Percentiles rank a stretch among this genome's conserved stretches.
Conservation (phyloP, 2,888 invertebrate species). For the Tipula confusa region DNA sequence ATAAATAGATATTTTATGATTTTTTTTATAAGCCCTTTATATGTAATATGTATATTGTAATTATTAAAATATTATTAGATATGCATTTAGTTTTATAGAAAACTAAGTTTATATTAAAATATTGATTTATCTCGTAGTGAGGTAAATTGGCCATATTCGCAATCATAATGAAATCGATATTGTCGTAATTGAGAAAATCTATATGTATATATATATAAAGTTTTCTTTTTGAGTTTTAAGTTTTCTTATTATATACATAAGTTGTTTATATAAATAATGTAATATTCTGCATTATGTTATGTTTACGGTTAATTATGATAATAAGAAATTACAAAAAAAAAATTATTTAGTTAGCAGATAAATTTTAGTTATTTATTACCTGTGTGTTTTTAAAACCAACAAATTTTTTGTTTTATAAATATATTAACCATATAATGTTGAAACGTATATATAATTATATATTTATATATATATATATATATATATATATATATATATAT, state of each 20-base stretch:
- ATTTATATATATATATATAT: neutral
- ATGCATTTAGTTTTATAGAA: neutral
- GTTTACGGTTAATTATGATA: neutral
- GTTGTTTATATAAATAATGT: neutral
- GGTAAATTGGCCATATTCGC: neutral
- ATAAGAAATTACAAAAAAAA: neutral
- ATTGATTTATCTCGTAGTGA: neutral
- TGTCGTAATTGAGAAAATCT: neutral
- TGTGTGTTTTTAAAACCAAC: constrained; percentile 17
- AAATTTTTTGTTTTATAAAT: neutral
- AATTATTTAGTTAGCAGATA: constrained; percentile 7
- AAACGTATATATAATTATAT: too few species aligned
- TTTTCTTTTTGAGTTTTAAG: neutral
- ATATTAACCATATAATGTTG: neutral
- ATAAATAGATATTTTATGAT: neutral
- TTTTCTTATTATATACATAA: neutral
- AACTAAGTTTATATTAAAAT: neutral
- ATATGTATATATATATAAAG: neutral
- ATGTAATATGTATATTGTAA: neutral
- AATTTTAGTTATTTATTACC: neutral
- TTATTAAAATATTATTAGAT: neutral
- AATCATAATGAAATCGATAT: neutral
- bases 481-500: neutral
- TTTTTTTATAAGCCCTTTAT: neutral
- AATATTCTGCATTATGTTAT: too few species aligned